Percentiles rank a stretch among this genome's conserved stretches.
Conservation (phyloP, 2,888 invertebrate species). For the Gymnoscelis rufifasciata region DNA sequence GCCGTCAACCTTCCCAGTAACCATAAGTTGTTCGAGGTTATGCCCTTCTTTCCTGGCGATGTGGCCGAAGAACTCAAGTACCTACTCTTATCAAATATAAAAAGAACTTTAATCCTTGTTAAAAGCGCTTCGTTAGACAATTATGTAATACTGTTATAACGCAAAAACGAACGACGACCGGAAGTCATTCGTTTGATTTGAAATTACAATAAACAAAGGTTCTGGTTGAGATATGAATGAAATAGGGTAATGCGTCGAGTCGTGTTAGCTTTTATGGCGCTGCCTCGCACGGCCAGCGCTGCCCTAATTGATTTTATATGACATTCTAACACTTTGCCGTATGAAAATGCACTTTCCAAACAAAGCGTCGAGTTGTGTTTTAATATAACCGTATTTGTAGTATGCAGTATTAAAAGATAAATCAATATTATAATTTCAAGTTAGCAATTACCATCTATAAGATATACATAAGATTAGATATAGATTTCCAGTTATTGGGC, state of each 20-base stretch:
- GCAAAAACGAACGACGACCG: constrained; percentile 14
- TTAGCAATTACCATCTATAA: too few relatives aligned
- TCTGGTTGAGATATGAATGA: constrained; percentile 31
- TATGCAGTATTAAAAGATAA: too few relatives aligned
- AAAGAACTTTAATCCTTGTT: constrained; percentile 13
- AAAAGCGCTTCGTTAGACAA: constrained; percentile 10
- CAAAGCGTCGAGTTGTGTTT: background rate
- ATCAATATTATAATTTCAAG: too few relatives aligned
- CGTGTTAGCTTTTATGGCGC: constrained; percentile 5
- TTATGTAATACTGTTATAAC: constrained; percentile 20
- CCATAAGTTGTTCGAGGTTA: too few relatives aligned
- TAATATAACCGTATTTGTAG: too few relatives aligned
- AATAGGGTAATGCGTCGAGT: constrained; percentile 19
- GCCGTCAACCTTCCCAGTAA: too few relatives aligned
- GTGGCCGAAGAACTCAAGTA: too few relatives aligned
- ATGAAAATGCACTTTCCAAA: background rate
- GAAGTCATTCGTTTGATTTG: constrained; percentile 22
- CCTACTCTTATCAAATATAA: too few relatives aligned
- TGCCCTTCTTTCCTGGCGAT: too few relatives aligned
- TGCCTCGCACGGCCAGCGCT: background rate
- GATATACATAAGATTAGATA: too few relatives aligned
- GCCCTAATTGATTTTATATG: constrained; percentile 24
- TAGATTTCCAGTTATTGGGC: too few relatives aligned
- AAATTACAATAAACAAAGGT: constrained; percentile 27
- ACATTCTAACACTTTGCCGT: constrained; percentile 7